phyloP scores from a whole-genome alignment of 53 echinoderm and acorn worm species.

The Echinarachnius parma region DNA sequence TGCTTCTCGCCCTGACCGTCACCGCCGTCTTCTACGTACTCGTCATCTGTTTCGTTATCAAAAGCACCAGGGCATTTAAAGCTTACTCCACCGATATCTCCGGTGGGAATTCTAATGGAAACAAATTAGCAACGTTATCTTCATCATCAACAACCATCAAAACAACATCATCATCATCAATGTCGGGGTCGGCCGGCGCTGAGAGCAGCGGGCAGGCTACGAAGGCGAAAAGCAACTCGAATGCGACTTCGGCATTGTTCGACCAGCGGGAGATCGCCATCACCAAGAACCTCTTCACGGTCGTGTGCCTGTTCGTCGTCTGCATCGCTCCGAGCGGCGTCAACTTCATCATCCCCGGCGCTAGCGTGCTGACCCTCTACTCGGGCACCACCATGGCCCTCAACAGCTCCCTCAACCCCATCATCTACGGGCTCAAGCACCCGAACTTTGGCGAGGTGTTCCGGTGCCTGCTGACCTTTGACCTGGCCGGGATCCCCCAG shows the following conservation, averaged over 20 bases:
- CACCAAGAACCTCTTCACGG: constrained; percentile 34
- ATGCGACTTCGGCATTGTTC: constrained; percentile 1
- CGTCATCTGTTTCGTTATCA: constrained; percentile 10
- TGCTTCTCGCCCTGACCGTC: background rate
- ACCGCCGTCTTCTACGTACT: constrained; percentile 24
- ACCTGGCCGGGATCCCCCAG: constrained; percentile 5
- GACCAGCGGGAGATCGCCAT: constrained; percentile 34
- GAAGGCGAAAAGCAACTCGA: background rate
- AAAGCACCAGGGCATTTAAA: background rate
- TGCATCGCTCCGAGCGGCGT: background rate
- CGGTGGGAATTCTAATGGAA: background rate
- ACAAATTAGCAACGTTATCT: no score
- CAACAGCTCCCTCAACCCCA: constrained; percentile 34
- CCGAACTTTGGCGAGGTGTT: constrained; percentile 38
- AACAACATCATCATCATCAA: no score
- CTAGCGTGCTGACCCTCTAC: constrained; percentile 26
- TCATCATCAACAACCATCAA: no score
- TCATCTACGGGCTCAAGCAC: constrained; percentile 43
- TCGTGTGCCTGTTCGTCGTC: constrained; percentile 22
- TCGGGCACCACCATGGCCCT: background rate
- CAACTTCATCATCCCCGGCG: constrained; percentile 36
- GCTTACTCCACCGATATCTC: background rate
- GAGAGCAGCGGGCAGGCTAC: no score
- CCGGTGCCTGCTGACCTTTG: constrained; percentile 19
- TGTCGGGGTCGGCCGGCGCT: no score